A percentile compares a stretch with the other conserved stretches of the same genome.
Evolutionary conservation across 2,113 vertebrate genomes (phyloP).

Genomic region (Plecotus auritus): DNA sequence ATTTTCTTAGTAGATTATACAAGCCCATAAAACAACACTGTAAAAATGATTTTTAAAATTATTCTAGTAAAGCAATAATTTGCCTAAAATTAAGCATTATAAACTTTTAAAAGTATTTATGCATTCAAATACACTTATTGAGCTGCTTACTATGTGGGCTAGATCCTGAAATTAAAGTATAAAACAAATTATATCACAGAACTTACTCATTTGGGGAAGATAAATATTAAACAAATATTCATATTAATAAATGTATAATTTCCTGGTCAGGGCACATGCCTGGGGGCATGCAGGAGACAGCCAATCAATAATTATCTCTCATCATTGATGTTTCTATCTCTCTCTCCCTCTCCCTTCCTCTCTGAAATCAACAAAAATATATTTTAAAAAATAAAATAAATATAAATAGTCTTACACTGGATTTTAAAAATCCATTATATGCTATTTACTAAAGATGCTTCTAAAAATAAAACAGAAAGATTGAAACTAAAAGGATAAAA

Average conservation of each 20-base stretch:
- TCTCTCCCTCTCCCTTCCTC: too few species aligned
- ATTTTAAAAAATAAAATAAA: background rate
- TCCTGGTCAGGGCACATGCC: background rate
- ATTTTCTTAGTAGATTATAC: background rate
- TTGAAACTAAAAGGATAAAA: background rate
- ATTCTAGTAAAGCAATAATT: background rate
- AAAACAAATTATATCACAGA: background rate
- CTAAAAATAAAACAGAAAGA: background rate
- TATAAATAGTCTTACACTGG: background rate
- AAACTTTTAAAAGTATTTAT: conserved; percentile 4
- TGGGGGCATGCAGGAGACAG: too few species aligned
- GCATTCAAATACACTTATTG: conserved; percentile 7
- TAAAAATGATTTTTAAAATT: background rate
- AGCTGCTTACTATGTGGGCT: background rate
- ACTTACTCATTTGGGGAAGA: background rate
- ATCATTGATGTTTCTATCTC: too few species aligned
- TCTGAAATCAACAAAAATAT: too few species aligned
- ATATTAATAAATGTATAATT: background rate
- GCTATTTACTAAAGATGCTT: background rate
- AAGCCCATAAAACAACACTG: background rate
- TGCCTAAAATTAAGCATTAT: background rate
- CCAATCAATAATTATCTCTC: too few species aligned
- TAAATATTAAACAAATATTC: background rate
- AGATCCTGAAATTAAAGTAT: background rate
- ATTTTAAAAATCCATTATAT: background rate